A percentile compares a stretch with the other conserved stretches of the same genome.
Evolutionary conservation across 1,140 invertebrate genomes (phyloP).

Genomic region (Leptinotarsa texana): DNA sequence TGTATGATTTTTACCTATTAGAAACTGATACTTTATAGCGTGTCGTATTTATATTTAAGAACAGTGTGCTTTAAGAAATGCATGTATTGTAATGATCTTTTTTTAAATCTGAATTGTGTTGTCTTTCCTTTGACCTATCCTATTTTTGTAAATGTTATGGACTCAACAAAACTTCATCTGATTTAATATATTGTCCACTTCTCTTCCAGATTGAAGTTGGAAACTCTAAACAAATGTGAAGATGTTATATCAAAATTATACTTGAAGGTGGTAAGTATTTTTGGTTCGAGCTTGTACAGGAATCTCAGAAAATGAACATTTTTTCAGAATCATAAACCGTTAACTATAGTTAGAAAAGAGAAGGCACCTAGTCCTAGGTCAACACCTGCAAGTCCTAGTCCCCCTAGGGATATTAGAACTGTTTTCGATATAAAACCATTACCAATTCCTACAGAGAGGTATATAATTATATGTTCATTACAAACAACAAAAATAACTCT

Average conservation of each 20-base stretch:
- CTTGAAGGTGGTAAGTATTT: constrained; percentile 63
- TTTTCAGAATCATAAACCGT: constrained; percentile 17
- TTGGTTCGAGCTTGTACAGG: background rate
- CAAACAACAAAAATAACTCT: background rate
- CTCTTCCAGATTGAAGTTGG: constrained; percentile 66
- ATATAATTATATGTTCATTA: background rate
- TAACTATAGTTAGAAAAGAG: constrained; percentile 10
- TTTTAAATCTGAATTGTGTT: too few relatives aligned
- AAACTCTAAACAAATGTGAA: constrained; percentile 67
- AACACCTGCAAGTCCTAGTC: constrained; percentile 56
- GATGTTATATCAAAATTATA: constrained; percentile 66
- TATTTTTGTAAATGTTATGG: too few relatives aligned
- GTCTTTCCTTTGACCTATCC: too few relatives aligned
- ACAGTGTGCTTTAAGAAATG: too few relatives aligned
- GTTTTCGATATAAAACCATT: constrained; percentile 43
- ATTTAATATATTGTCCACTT: background rate
- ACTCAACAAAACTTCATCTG: too few relatives aligned
- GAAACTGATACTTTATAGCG: too few relatives aligned
- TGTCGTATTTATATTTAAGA: too few relatives aligned
- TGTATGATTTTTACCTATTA: too few relatives aligned
- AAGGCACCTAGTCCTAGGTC: background rate
- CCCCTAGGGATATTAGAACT: constrained; percentile 41
- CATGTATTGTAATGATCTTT: too few relatives aligned
- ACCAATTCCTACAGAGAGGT: constrained; percentile 56
- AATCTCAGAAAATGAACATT: background rate